Base-by-base conservation (phyloP, 2,113 vertebrate genomes). In the Sturnira hondurensis region DNA sequence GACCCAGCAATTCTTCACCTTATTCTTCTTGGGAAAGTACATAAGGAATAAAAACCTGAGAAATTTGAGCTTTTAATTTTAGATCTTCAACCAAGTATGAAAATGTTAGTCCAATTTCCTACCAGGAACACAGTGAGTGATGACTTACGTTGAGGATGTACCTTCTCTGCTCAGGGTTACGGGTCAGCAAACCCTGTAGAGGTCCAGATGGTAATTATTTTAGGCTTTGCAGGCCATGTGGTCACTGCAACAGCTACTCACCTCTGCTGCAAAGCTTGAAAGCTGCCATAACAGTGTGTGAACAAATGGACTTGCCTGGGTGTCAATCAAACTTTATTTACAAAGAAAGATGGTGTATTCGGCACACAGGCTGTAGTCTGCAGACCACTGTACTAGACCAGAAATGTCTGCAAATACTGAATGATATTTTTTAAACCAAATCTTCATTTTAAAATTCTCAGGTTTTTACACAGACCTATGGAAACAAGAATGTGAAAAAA, bases 41-140 rank as follows among this genome's bases (percentile, higher is more conserved):
- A 9, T 56, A 33, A 54, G 58, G 5, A 20, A 43, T 70, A 13
- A 70, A 41, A 45, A 81, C 11, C 41, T 76, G 22, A 74, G 6
- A 73, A n/a, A 17, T 41, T 9, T 13, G 82, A 67, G 24, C 43
- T 88, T 63, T 33, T 16, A 38, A 24, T 80, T 58, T 31, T 0
- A 83, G 52, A 38, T 24, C 86, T 77, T 76, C 26, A 61, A 43
- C 16, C 12, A 73, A 20, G 19, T 84, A 10, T 45, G 41, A 86
- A 80, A 61, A 71, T 31, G 2, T 76, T 76, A 81, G 43, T 82
- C 15, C 17, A 1, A 67, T 82, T 95, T 87, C 89, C 81, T 76
- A n/a, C 38, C 5, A 10, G 45, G n/a, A 36, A 24, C 7, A 3
- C 4, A 77, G 67, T 47, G 8, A 33, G 33, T 61, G 74, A 38